phyloP scores from a whole-genome alignment of 2,113 vertebrate genomes.

The Anas platyrhynchos region DNA sequence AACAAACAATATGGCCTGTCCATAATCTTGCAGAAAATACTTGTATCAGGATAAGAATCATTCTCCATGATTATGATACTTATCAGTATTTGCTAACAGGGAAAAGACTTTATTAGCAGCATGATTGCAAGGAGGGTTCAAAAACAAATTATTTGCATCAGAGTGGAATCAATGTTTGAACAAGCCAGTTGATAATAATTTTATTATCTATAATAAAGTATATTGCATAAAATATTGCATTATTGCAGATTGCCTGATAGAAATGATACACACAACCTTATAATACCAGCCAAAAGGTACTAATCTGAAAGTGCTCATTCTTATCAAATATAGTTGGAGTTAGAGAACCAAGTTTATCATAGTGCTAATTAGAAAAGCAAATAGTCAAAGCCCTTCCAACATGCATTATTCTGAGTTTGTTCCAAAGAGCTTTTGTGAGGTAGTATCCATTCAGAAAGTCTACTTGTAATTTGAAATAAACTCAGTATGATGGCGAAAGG shows the following conservation, averaged over 20 bases:
- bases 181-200: not conserved
- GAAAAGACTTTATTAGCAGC: not conserved
- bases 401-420: not conserved
- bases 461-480: slow-evolving; percentile 4
- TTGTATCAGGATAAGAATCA: not conserved
- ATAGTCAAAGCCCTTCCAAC: not conserved
- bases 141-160: not conserved
- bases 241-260: not conserved
- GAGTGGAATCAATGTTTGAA: not conserved
- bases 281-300: not conserved
- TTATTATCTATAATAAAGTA: slow-evolving; percentile 5
- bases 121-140: not conserved
- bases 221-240: not conserved
- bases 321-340: not conserved
- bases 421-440: not conserved
- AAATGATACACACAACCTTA: not conserved
- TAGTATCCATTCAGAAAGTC: not conserved
- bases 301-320: not conserved
- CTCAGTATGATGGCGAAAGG: not conserved
- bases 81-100: not conserved
- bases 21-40: not conserved
- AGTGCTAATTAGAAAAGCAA: slow-evolving; percentile 15
- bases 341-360: not conserved
- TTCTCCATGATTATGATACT: not conserved
- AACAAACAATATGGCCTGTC: not conserved